Evolutionary conservation across 1,140 invertebrate species (phyloP), one percentile per base, ranked within the genome.

Genomic region (Charaxes varanes): DNA sequence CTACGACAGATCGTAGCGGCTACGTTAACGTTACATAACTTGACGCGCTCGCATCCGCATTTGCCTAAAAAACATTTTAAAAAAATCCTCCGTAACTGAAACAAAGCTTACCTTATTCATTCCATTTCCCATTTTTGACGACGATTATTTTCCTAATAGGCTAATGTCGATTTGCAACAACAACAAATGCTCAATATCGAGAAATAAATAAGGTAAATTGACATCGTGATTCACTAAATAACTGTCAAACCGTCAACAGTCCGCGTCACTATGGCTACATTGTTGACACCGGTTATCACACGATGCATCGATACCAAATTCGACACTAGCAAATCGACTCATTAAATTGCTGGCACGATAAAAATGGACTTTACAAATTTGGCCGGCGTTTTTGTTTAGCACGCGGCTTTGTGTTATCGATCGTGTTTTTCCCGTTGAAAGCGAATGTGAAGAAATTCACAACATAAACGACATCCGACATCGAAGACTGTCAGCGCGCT

Each of bases 31-130:
- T 77, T 77, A 77, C 69, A 67, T 77, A 77, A 77, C 53, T 26
- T 31, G 26, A 36, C 27, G 26, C 16, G 35, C 28, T 41, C 26
- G 27, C 42, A 35, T 37, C 42, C 35, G 51, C 47, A 51, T 40
- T 38, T 37, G 22, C 27, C 35, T 23, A 45, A 45, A 38, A 24
- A 31, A 22, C 8, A 16, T 8, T 13, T 23, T 18, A 30, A 10
- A 15, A 2, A 17, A 6, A n/a, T n/a, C n/a, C n/a, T n/a, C n/a
- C n/a, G n/a, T 31, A 0, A 35, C 17, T n/a, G 11, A 42, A 37
- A 23, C n/a, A n/a, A 23, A 48, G 61, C 74, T 87, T 82, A 91
- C 90, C 90, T 91, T 92, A 67, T 92, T 91, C 90, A 92, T 92
- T 67, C 90, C 90, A 88, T 92, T 91, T 65, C 90, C 90, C 90